These are phyloP conservation scores for Serinus canaria DNA, from an alignment of 2,113 vertebrate genomes.

Conservation along the genomic window DNA sequence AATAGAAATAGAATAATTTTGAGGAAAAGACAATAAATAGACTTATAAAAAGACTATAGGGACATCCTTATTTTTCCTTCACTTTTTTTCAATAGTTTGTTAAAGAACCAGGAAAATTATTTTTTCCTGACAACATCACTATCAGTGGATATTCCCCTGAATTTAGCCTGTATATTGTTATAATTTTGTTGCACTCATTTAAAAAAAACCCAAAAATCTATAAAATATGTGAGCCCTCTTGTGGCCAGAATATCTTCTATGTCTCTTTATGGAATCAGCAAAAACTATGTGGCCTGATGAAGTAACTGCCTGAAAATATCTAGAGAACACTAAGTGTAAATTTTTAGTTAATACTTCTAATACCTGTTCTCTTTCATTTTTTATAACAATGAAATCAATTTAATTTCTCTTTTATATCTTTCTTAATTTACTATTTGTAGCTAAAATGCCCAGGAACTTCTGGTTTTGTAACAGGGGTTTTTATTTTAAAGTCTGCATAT, in stretches of 20 bases:
- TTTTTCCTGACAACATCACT: not conserved
- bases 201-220: not conserved
- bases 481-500: not conserved
- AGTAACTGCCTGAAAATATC: not conserved
- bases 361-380: not conserved
- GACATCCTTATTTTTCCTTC: not conserved
- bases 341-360: not conserved
- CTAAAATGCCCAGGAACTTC: not conserved
- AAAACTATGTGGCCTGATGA: not conserved
- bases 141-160: not conserved
- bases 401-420: not conserved
- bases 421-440: not conserved
- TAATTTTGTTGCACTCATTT: not conserved
- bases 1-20: not conserved
- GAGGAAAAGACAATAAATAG: not conserved
- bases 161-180: not conserved
- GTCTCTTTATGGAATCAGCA: not conserved
- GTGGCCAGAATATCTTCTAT: constrained; percentile 6
- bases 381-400: not conserved
- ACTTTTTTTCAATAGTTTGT: not conserved
- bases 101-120: not conserved
- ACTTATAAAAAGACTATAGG: not conserved
- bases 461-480: not conserved
- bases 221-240: constrained; percentile 32
- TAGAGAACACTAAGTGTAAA: not conserved